A percentile compares a stretch with the other conserved stretches of the same genome.
Conservation (phyloP, 2,888 invertebrate species). For the Chloroclystis v-ata region DNA sequence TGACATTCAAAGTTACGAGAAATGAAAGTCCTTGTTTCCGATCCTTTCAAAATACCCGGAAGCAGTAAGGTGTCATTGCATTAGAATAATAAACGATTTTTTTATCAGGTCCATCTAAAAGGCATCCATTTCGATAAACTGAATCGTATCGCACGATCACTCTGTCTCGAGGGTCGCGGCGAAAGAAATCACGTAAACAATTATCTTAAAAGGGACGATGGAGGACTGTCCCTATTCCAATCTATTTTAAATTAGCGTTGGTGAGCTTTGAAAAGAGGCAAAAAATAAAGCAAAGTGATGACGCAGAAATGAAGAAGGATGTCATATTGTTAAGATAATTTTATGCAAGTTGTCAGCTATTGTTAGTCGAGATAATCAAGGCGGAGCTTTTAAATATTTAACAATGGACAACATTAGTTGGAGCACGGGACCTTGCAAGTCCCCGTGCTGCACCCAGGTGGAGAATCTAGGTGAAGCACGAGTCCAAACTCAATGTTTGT, state of each 20-base stretch:
- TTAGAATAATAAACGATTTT: conserved; percentile 36
- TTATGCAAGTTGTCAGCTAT: conserved; percentile 2
- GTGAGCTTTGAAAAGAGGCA: background rate
- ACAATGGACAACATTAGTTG: background rate
- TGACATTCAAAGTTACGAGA: too few species aligned
- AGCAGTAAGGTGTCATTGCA: conserved; percentile 20
- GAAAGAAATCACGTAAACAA: conserved; percentile 50
- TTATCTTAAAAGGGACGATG: conserved; percentile 46
- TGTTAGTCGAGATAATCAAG: background rate
- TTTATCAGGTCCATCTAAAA: conserved; percentile 39
- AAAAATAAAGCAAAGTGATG: conserved; percentile 1
- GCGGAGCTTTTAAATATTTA: background rate
- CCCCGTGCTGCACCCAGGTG: too few species aligned
- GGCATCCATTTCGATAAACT: conserved; percentile 33
- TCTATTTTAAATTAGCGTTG: conserved; percentile 36
- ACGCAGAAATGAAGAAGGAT: background rate
- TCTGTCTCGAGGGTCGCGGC: conserved; percentile 29
- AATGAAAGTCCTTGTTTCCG: background rate
- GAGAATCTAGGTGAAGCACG: too few species aligned
- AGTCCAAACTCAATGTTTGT: too few species aligned
- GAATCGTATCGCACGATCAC: conserved; percentile 34
- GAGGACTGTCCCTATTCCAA: conserved; percentile 36
- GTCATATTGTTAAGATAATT: background rate
- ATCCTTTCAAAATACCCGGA: conserved; percentile 6
- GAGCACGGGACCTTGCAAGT: too few species aligned